These are phyloP conservation scores for Drosophila trichaetosa DNA, from an alignment of 2,888 invertebrate genomes.

Conservation along the genomic window DNA sequence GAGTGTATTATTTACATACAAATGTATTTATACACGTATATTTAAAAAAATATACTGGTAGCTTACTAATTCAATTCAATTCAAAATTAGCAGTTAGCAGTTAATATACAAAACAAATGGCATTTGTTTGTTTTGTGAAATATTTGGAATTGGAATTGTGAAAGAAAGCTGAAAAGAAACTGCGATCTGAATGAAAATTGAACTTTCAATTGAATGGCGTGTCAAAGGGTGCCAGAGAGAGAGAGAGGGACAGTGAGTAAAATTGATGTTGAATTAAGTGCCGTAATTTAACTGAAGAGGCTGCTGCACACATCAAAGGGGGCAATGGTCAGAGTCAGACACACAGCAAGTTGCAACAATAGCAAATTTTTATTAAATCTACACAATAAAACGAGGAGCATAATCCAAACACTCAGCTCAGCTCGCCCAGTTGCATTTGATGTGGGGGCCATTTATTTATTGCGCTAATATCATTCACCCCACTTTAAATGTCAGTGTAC, in stretches of 20 bases:
- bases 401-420: conserved; percentile 18
- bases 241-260: conserved; percentile 25
- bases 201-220: conserved; percentile 43
- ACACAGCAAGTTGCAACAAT: conserved; percentile 53
- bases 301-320: conserved; percentile 24
- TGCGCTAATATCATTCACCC: conserved; percentile 81
- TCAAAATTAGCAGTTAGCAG: conserved; percentile 19
- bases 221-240: conserved; percentile 22
- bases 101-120: conserved; percentile 24
- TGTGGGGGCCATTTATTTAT: conserved; percentile 70
- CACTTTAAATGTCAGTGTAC: conserved; percentile 79
- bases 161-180: conserved; percentile 25
- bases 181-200: conserved; percentile 28
- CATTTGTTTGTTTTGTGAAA: conserved; percentile 16
- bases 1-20: not conserved
- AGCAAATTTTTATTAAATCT: conserved; percentile 73
- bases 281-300: conserved; percentile 55
- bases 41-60: not conserved
- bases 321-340: conserved; percentile 65
- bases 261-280: conserved; percentile 52
- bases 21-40: not conserved
- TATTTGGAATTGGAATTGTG: conserved; percentile 33
- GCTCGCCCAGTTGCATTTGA: conserved; percentile 67
- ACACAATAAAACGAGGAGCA: conserved; percentile 56
- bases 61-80: conserved; percentile 4